A percentile compares a stretch with the other conserved stretches of the same genome.
These are phyloP conservation scores for Melieria picta DNA, from an alignment of 2,888 invertebrate species.

Conservation along the genomic window DNA sequence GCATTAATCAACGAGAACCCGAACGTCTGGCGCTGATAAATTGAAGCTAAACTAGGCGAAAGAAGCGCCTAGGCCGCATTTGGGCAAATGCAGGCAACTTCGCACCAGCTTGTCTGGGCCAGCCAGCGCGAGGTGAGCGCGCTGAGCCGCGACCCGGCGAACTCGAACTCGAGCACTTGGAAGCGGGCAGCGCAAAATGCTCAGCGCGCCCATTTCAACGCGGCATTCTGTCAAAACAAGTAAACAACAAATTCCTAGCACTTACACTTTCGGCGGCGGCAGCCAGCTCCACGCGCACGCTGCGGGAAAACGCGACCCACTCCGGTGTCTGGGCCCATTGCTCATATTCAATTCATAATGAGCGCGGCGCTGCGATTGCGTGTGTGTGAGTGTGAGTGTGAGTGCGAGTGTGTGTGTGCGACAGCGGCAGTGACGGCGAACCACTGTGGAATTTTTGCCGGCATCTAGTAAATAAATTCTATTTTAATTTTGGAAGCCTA, in stretches of 20 bases:
- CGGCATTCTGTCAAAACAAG: slow-evolving; percentile 63
- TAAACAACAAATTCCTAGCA: slow-evolving; percentile 60
- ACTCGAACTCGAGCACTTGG: too few species aligned
- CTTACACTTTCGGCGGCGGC: slow-evolving; percentile 44
- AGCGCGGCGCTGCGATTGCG: background rate
- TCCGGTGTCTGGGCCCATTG: slow-evolving; percentile 8
- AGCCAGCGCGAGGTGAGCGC: background rate
- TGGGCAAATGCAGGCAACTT: background rate
- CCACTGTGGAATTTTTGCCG: background rate
- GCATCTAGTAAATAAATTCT: slow-evolving; percentile 22
- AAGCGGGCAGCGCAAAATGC: too few species aligned
- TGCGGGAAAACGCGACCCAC: slow-evolving; percentile 47
- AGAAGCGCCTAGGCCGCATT: too few species aligned
- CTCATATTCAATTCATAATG: slow-evolving; percentile 23
- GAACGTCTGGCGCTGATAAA: too few species aligned
- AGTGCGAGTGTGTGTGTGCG: background rate
- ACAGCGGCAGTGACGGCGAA: background rate
- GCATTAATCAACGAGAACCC: too few species aligned
- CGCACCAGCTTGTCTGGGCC: slow-evolving; percentile 10
- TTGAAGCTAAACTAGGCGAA: too few species aligned
- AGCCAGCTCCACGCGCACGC: slow-evolving; percentile 43
- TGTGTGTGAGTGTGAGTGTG: background rate
- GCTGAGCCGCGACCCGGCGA: too few species aligned
- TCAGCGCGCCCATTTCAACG: slow-evolving; percentile 17
- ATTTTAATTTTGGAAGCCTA: slow-evolving; percentile 35